Evolutionary conservation across 2,797 vertebrate genomes (phyloP).

Genomic region (Eidolon dupreanum): DNA sequence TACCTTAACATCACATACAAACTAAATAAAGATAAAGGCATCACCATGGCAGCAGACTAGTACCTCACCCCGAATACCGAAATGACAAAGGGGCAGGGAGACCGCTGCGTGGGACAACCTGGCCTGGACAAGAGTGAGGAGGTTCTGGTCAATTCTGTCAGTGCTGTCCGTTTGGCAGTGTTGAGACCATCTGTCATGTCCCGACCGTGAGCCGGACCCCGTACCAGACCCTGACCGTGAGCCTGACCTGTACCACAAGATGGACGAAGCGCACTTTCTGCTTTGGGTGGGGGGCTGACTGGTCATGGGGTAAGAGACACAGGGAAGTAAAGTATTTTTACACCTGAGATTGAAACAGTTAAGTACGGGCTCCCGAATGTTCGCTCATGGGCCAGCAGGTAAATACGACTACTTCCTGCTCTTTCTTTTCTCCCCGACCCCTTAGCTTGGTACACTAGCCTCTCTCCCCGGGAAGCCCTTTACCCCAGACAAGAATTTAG

Average conservation of each 20-base stretch:
- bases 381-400: not conserved
- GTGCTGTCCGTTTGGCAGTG: not conserved
- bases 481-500: not conserved
- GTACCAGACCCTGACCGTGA: not conserved
- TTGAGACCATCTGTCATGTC: not conserved
- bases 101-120: not conserved
- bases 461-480: too few species aligned
- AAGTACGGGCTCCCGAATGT: not conserved
- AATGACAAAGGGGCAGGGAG: not conserved
- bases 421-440: not conserved
- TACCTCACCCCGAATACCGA: not conserved
- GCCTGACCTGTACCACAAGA: not conserved
- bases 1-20: not conserved
- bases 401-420: not conserved
- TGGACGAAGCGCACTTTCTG: not conserved
- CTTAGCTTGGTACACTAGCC: not conserved
- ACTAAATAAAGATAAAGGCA: not conserved
- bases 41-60: not conserved
- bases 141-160: not conserved
- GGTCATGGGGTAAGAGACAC: not conserved
- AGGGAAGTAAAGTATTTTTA: not conserved
- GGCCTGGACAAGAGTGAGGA: not conserved
- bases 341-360: not conserved
- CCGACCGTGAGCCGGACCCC: not conserved
- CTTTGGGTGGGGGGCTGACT: not conserved